These are phyloP conservation scores for Callitettix versicolor DNA, from an alignment of 1,140 invertebrate species.

Conservation along the genomic window DNA sequence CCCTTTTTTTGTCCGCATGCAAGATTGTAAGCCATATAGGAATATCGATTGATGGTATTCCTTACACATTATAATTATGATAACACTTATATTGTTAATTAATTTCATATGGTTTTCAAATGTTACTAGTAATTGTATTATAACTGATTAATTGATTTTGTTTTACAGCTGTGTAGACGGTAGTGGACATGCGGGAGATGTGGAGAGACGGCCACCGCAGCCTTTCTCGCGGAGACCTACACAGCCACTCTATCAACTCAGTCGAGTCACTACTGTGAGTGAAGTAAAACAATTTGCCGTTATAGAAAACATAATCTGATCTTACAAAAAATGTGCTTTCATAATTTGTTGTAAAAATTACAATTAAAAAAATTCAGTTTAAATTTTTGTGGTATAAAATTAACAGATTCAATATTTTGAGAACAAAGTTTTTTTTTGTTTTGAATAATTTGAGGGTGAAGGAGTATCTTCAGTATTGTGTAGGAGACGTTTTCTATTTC, in stretches of 20 bases:
- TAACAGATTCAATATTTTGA: not conserved
- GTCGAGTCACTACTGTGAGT: conserved; percentile 14
- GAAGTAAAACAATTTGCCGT: not conserved
- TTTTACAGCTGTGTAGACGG: conserved; percentile 14
- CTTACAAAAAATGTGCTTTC: not conserved
- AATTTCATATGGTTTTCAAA: not conserved
- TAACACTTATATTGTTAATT: not conserved
- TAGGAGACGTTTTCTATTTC: too few species aligned
- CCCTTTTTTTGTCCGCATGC: too few species aligned
- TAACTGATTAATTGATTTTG: not conserved
- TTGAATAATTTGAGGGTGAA: not conserved
- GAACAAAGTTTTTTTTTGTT: not conserved
- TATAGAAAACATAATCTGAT: not conserved
- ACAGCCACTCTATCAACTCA: conserved; percentile 3
- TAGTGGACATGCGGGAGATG: conserved; percentile 3
- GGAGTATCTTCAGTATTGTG: too few species aligned
- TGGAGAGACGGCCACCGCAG: conserved; percentile 8
- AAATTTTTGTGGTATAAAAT: not conserved
- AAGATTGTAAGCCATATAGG: too few species aligned
- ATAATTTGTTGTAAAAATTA: not conserved
- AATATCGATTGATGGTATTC: too few species aligned
- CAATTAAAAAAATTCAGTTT: not conserved
- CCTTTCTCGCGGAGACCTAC: conserved; percentile 10
- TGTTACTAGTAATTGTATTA: not conserved
- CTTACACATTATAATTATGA: too few species aligned